Base-by-base conservation (phyloP, 1,140 invertebrate genomes). In the Eufriesea mexicana region DNA sequence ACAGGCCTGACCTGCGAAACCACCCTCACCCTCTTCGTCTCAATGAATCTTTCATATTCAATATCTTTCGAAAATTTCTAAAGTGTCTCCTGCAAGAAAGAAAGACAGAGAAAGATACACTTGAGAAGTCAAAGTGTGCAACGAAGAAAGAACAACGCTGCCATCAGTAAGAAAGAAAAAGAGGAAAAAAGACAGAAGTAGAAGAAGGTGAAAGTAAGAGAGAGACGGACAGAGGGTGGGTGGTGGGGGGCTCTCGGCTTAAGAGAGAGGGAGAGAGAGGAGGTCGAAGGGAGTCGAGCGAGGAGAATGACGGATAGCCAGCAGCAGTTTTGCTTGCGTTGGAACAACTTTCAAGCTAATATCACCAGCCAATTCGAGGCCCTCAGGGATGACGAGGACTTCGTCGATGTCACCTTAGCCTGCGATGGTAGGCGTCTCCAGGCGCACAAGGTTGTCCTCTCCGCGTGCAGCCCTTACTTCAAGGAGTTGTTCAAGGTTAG, bases 291-390 rank as follows among this genome's bases (percentile, higher is more conserved):
- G 91, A 92, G 92, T 91, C 90, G 89, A 91, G 92, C 90, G 91
- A 89, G 92, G 89, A 93, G 91, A 93, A 94, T 94, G 93, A 94
- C 93, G 94, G 93, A 94, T 94, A 94, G 93, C 90, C 94, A 94
- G 93, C 94, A 98, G 96, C 97, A 98, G 95, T 98, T 98, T 95
- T 98, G 97, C 95, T 96, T 98, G 94, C 96, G 97, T 95, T 98
- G 97, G 97, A 98, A 98, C 95, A 98, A 98, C 95, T 98, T 98
- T 96, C 97, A 98, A 95, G 96, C 97, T 86, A 98, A 98, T 94
- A 97, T 98, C 94, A 97, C 96, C 91, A 96, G 96, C 93, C 96
- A 97, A 94, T 96, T 97, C 94, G 96, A 97, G 94, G 96, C 96
- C 90, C 94, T 97, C 90, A 95, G 96, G 92, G 96, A 96, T 95